These are phyloP conservation scores for Pseudococcus jackbeardsleyi DNA, from an alignment of 2,888 invertebrate species.

Conservation along the genomic window DNA sequence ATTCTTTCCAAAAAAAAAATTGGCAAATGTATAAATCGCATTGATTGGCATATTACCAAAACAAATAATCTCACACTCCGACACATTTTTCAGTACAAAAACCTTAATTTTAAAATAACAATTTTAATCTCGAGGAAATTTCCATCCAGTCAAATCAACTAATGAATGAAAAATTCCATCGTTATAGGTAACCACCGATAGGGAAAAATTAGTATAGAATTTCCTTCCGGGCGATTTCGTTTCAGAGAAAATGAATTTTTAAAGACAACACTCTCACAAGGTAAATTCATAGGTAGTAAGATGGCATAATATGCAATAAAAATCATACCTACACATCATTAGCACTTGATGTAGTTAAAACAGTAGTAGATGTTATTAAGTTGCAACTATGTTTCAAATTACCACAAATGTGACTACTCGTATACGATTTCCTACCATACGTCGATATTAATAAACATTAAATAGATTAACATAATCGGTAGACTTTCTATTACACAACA, in stretches of 20 bases:
- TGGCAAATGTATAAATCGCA: not conserved
- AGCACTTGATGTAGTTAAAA: not conserved
- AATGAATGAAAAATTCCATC: not conserved
- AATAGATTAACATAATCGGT: conserved; percentile 41
- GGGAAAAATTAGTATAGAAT: conserved; percentile 2
- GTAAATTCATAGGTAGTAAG: not conserved
- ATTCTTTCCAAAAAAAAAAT: not conserved
- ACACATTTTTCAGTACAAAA: not conserved
- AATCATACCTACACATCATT: conserved; percentile 10
- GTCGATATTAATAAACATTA: conserved; percentile 18
- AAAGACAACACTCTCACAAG: not conserved
- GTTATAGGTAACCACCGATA: not conserved
- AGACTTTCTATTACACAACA: conserved; percentile 46
- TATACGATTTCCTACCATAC: not conserved
- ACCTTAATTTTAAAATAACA: not conserved
- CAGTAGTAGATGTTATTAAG: not conserved
- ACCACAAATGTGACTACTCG: not conserved
- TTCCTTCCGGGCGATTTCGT: conserved; percentile 5
- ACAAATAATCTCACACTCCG: not conserved
- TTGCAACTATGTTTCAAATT: conserved; percentile 31
- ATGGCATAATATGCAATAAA: not conserved
- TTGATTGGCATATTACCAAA: not conserved
- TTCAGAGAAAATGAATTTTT: not conserved
- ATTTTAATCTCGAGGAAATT: not conserved
- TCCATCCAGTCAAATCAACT: not conserved